Base-by-base conservation (phyloP, 2,888 invertebrate species). In the Caenorhabditis afra region DNA sequence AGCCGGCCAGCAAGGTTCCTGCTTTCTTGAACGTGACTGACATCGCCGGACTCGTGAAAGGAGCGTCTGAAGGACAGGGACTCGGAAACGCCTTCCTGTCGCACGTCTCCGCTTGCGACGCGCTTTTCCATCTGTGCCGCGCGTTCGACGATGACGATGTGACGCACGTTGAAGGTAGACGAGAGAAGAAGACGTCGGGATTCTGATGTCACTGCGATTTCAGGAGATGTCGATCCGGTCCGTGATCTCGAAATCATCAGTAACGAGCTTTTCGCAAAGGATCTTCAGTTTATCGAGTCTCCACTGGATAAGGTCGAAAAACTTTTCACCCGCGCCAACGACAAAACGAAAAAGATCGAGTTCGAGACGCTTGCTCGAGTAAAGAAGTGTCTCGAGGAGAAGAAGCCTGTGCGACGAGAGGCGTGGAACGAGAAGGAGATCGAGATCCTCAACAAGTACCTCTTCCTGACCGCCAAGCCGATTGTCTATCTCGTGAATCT, bases 21-120 rank as follows among this genome's bases (percentile, higher is more conserved):
- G 99, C 98, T 0, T 99, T 95, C 91, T 92, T 99, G 82, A 98
- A 96, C 91, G 95, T 99, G 39, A 96, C 96, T 37, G 99, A 99
- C 91, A 99, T 99, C 88, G 99, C 99, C 66, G 99, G 99, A 11
- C 92, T 99, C 83, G 99, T 99, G 44, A 95, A 96, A 90, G 84
- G 89, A 44, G 99, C 99, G 1, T 95, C 96, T 3, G 97, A 98
- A 91, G 99, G 99, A 0, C 96, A 97, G 91, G 97, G 99, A 1
- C 93, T 99, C 68, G 99, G 99, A 89, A 99, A 99, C 91, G 97
- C 96, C 79, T 99, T 99, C 92, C 93, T 99, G 53, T 97, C 98
- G 5, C 97, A 99, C 91, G 98, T 99, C 90, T 95, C 94, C 91
- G 98, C 97, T 16, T 99, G 99, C 91, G 99, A 99, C 91, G 96